These are phyloP conservation scores for Amblyjoppa proteus DNA, from an alignment of 2,888 invertebrate species.

Conservation along the genomic window DNA sequence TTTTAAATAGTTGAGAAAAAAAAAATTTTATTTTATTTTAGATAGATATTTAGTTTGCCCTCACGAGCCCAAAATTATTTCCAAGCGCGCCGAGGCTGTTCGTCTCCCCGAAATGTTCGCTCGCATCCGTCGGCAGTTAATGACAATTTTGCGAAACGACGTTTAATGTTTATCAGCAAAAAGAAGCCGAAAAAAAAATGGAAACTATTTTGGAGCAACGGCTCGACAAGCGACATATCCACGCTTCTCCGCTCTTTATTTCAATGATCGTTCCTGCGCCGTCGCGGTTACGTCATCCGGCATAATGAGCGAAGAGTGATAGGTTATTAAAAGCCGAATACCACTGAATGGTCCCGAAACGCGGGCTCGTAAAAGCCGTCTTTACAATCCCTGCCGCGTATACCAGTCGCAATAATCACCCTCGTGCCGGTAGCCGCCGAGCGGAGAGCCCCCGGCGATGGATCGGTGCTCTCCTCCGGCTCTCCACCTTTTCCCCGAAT, in stretches of 20 bases:
- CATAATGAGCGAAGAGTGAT: constrained; percentile 72
- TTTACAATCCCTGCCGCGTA: constrained; percentile 76
- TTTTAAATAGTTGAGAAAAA: too few species aligned
- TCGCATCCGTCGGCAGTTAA: too few species aligned
- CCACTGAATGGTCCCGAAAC: constrained; percentile 75
- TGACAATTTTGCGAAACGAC: too few species aligned
- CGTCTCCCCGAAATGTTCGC: too few species aligned
- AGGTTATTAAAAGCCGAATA: constrained; percentile 77
- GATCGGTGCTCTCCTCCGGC: constrained; percentile 12
- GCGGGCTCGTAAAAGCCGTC: constrained; percentile 76
- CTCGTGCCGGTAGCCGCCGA: constrained; percentile 35
- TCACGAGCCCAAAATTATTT: too few species aligned
- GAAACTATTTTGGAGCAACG: too few species aligned
- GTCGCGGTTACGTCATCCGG: constrained; percentile 32
- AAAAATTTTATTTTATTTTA: too few species aligned
- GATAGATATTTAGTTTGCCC: too few species aligned
- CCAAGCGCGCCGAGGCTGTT: too few species aligned
- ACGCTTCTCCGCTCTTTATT: constrained; percentile 19
- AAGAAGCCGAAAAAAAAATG: too few species aligned
- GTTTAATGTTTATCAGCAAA: too few species aligned
- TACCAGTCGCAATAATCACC: constrained; percentile 77
- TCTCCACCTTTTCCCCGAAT: constrained; percentile 33
- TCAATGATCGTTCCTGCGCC: constrained; percentile 15
- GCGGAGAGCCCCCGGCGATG: background rate
- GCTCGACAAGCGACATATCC: constrained; percentile 15